These are phyloP conservation scores for Heliconius congener DNA, from an alignment of 1,140 invertebrate species.

Conservation along the genomic window DNA sequence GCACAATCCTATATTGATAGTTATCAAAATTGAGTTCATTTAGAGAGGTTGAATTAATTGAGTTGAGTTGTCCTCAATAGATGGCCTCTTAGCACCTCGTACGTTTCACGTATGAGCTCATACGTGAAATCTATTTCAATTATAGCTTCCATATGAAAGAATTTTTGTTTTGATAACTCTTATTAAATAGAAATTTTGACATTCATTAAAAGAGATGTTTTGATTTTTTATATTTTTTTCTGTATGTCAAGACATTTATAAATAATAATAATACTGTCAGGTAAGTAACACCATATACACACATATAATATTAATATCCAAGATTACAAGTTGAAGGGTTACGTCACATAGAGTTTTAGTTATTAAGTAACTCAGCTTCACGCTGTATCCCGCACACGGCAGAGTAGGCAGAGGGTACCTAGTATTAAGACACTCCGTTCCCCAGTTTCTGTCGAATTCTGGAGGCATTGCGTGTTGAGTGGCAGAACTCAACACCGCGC, in stretches of 20 bases:
- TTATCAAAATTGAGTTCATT: constrained; percentile 16
- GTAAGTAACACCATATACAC: too few relatives aligned
- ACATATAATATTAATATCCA: neutral
- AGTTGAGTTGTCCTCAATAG: constrained; percentile 24
- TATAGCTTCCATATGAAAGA: constrained; percentile 29
- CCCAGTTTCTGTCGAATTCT: too few relatives aligned
- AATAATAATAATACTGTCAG: too few relatives aligned
- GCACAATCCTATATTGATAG: neutral
- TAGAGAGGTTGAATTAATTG: constrained; percentile 26
- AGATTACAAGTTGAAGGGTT: neutral
- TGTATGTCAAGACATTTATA: too few relatives aligned
- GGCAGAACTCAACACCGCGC: too few relatives aligned
- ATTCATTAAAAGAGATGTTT: too few relatives aligned
- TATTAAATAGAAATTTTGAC: neutral
- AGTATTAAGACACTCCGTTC: too few relatives aligned
- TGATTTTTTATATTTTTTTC: too few relatives aligned
- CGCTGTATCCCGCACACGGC: too few relatives aligned
- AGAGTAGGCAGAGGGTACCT: too few relatives aligned
- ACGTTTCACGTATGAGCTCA: neutral
- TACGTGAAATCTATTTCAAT: constrained; percentile 40
- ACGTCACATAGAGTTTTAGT: neutral
- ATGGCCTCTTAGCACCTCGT: constrained; percentile 18
- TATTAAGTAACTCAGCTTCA: neutral
- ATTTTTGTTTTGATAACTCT: neutral
- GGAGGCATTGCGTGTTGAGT: too few relatives aligned